Evolutionary conservation across 2,797 vertebrate species (phyloP), one percentile per base, ranked within the genome.

Genomic region (Lepilemur ruficaudatus): DNA sequence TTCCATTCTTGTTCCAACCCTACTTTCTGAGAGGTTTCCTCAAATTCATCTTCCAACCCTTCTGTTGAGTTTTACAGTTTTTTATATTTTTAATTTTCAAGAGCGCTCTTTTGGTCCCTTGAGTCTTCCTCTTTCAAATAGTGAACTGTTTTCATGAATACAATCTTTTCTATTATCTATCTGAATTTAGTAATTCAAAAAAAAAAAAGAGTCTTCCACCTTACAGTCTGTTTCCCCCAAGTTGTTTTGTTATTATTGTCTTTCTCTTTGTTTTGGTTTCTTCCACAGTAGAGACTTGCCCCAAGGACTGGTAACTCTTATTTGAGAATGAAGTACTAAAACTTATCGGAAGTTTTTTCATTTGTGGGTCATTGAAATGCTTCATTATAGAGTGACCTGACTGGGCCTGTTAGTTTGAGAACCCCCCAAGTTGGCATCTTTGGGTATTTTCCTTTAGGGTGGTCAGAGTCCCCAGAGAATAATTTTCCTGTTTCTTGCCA

Each of bases 1-100:
- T 57, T 59, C 30, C 17, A 50, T 46, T 76, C 50, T 78, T 69
- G 15, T 61, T 75, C 80, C 43, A 61, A 1, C 38, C 20, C 55
- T 70, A 43, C 25, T 65, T 83, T 70, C 61, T 92, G 22, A 88
- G 46, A 83, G 25, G 65, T 20, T 41, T 72, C 20, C 46, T 92
- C 46, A 83, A 63, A 59, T 61, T 76, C 59, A 55, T 91, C 69
- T 67, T 75, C n/a, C 14, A 89, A 28, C n/a, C 20, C 9, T 76
- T 57, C 79, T 65, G 63, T 2, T n/a, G 69, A 92, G n/a, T 15
- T 43, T 84, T 78, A 41, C 7, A 65, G 28, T 63, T 89, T 78
- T 89, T 89, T 89, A 73, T 89, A 41, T 50, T 89, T 65, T n/a
- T 65, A n/a, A 65, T n/a, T n/a, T 89, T 63, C 15, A 41, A 80